These are phyloP conservation scores for Periophthalmus modestus DNA, from an alignment of 2,113 vertebrate species.

Conservation along the genomic window DNA sequence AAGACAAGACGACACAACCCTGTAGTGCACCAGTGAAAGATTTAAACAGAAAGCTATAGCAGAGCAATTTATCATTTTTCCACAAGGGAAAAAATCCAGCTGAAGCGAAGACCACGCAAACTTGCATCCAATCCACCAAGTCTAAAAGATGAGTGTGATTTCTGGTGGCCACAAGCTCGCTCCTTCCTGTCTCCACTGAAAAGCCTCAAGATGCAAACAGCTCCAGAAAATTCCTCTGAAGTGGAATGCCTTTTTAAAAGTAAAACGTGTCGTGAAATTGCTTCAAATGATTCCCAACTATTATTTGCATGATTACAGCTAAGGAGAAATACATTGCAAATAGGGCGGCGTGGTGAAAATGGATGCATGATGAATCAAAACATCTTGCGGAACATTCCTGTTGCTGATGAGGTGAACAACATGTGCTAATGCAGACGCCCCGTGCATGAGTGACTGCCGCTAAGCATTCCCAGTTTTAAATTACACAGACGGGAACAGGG, in stretches of 20 bases:
- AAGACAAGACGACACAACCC: constrained; percentile 32
- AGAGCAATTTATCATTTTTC: constrained; percentile 60
- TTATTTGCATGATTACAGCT: constrained; percentile 1
- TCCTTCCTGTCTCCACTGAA: constrained; percentile 47
- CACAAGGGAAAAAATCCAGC: constrained; percentile 29
- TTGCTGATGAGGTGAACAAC: constrained; percentile 55
- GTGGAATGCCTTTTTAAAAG: constrained; percentile 2
- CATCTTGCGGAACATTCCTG: constrained; percentile 23
- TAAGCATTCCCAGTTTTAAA: constrained; percentile 69
- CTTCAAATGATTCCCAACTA: constrained; percentile 9
- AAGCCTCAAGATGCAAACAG: constrained; percentile 14
- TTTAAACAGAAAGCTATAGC: constrained; percentile 40
- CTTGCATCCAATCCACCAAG: constrained; percentile 27
- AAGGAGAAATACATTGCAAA: constrained; percentile 7
- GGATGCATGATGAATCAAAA: constrained; percentile 8
- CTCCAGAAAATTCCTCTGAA: constrained; percentile 10
- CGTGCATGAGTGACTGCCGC: constrained; percentile 63
- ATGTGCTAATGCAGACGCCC: constrained; percentile 60
- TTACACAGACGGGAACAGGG: constrained; percentile 41
- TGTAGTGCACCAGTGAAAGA: constrained; percentile 35
- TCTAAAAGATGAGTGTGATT: constrained; percentile 32
- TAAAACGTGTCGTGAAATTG: constrained; percentile 13
- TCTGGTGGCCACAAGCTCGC: constrained; percentile 38
- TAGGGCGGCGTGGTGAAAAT: neutral
- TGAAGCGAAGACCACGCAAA: constrained; percentile 52